Base-by-base conservation (phyloP, 2,797 vertebrate genomes). In the Crocodylus rhombifer region DNA sequence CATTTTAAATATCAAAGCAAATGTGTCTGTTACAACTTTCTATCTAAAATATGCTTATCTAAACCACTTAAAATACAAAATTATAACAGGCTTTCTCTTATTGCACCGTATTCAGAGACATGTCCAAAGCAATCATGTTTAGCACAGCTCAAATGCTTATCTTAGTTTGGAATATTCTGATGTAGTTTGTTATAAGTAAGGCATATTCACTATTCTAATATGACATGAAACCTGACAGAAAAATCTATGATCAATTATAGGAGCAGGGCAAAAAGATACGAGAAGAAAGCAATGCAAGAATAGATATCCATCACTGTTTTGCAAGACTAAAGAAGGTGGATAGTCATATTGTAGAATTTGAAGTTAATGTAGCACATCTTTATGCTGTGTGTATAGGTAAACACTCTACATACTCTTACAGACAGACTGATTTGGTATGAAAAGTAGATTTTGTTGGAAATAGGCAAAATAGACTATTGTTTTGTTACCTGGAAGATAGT, bases 141-240 rank as follows among this genome's bases (percentile, higher is more conserved):
- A 94, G 97, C 96, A 80, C 5, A 17, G 80, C 65, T 92, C 62
- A 67, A 95, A 97, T 96, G 97, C 98, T 97, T 97, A 97, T 97
- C 96, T 96, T 97, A 96, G 96, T 92, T 97, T 80, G 94, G 97
- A 98, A 97, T 93, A 94, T 98, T 98, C 97, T 94, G 97, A 95
- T 97, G 96, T 95, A 95, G 95, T 98, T 97, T 98, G 96, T 98
- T 96, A 97, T 96, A 97, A 98, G 96, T 89, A 96, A 97, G 97
- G 97, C 97, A 97, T 97, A 89, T 91, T 98, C 94, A 97, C 97
- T 96, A 92, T 97, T 97, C 97, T 95, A 96, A 97, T 93, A 96
- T 97, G 97, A 98, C 97, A 96, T 82, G 96, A 97, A 97, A 96
- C 90, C 97, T 98, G 97, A 98, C 98, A 95, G 95, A 97, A 97